Evolutionary conservation across 2,888 invertebrate genomes (phyloP).

Genomic region (Drosophila percnosoma): DNA sequence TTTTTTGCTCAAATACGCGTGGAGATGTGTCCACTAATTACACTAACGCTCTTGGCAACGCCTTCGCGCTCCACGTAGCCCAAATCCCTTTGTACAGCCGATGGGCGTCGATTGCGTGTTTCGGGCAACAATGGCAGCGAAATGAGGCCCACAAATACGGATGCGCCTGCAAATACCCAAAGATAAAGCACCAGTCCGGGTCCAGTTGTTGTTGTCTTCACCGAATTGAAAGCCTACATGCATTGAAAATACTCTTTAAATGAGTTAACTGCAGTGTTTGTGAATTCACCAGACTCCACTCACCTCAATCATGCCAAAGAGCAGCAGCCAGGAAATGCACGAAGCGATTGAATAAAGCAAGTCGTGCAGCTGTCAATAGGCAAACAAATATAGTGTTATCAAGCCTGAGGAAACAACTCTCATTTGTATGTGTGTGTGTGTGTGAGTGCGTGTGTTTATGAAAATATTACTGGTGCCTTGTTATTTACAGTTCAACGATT

Average conservation of each 20-base stretch:
- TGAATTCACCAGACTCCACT: background rate
- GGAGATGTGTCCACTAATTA: slow-evolving; percentile 61
- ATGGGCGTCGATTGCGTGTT: slow-evolving; percentile 71
- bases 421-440: background rate
- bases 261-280: background rate
- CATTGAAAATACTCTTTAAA: background rate
- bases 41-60: slow-evolving; percentile 50
- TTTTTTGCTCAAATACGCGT: slow-evolving; percentile 48
- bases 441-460: background rate
- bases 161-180: slow-evolving; percentile 77
- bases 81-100: slow-evolving; percentile 69
- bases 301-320: slow-evolving; percentile 74
- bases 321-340: slow-evolving; percentile 67
- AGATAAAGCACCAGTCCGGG: slow-evolving; percentile 61
- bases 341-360: slow-evolving; percentile 63
- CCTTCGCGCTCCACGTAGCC: slow-evolving; percentile 51
- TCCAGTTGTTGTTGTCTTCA: slow-evolving; percentile 55
- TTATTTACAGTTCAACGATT: background rate
- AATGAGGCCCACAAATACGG: slow-evolving; percentile 69
- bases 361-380: slow-evolving; percentile 58
- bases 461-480: background rate
- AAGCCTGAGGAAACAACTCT: background rate
- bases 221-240: slow-evolving; percentile 57
- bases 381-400: background rate
- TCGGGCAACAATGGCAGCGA: slow-evolving; percentile 76